A percentile compares a stretch with the other conserved stretches of the same genome.
phyloP scores from a whole-genome alignment of 2,888 invertebrate species.

The Amphiduros pacificus region DNA sequence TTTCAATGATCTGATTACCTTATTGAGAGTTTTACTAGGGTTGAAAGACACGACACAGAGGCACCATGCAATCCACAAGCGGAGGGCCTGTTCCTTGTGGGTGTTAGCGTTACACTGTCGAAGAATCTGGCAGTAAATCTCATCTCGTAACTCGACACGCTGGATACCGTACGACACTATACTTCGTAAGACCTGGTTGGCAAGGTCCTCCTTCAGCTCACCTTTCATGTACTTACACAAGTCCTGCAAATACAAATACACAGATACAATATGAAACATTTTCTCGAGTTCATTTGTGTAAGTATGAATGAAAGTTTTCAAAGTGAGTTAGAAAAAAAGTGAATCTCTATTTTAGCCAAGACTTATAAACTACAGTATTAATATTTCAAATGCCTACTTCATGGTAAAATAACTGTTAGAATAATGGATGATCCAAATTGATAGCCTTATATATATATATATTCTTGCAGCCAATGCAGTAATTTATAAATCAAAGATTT shows the following conservation, averaged over 20 bases:
- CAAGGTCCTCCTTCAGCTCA: slow-evolving; percentile 70
- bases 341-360: background rate
- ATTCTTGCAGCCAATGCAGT: no score
- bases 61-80: slow-evolving; percentile 86
- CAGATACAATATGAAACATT: no score
- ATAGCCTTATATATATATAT: no score
- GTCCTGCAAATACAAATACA: slow-evolving; percentile 70
- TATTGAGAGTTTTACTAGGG: slow-evolving; percentile 79
- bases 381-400: no score
- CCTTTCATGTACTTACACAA: slow-evolving; percentile 87
- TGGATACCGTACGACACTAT: slow-evolving; percentile 70
- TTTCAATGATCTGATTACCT: no score
- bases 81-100: slow-evolving; percentile 77
- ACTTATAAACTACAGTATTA: no score
- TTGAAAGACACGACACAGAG: slow-evolving; percentile 90
- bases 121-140: slow-evolving; percentile 69
- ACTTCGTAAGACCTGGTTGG: slow-evolving; percentile 12
- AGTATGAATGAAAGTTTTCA: background rate
- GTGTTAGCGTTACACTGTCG: slow-evolving; percentile 77
- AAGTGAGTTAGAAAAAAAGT: background rate
- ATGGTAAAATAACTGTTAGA: no score
- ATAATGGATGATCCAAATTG: no score
- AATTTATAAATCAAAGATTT: no score
- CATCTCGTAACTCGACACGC: slow-evolving; percentile 87
- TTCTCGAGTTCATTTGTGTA: no score